Evolutionary conservation across 2,888 invertebrate species (phyloP).

Genomic region (Lypha dubia): DNA sequence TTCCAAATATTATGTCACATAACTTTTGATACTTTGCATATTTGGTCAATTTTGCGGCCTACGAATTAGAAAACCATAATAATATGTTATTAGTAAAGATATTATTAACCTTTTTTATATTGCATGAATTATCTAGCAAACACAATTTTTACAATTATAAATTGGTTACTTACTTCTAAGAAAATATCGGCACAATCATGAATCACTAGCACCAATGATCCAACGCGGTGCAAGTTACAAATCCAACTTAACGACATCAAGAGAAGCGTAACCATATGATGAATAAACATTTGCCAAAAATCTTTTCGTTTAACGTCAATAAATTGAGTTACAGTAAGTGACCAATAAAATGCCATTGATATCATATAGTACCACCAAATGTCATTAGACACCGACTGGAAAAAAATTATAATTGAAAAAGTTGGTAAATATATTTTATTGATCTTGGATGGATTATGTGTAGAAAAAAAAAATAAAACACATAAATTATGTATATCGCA

Average conservation of each 20-base stretch:
- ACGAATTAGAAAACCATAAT: slow-evolving; percentile 77
- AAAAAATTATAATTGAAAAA: slow-evolving; percentile 67
- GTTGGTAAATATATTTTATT: no score
- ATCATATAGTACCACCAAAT: slow-evolving; percentile 99
- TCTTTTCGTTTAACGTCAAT: slow-evolving; percentile 96
- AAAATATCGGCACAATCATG: slow-evolving; percentile 96
- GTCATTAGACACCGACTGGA: slow-evolving; percentile 90
- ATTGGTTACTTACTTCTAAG: slow-evolving; percentile 86
- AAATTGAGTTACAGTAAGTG: slow-evolving; percentile 95
- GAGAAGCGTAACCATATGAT: slow-evolving; percentile 96
- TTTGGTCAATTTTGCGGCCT: slow-evolving; percentile 97
- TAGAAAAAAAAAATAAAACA: no score
- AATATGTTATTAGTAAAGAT: neutral
- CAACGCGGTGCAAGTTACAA: slow-evolving; percentile 95
- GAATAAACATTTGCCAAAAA: slow-evolving; percentile 99
- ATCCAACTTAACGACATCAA: slow-evolving; percentile 97
- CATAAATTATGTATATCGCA: no score
- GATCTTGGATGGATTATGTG: no score
- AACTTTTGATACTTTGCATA: slow-evolving; percentile 94
- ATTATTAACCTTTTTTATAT: neutral
- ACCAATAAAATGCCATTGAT: slow-evolving; percentile 97
- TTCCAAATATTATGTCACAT: slow-evolving; percentile 93
- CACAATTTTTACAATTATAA: neutral
- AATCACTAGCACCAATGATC: slow-evolving; percentile 93
- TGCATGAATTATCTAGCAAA: neutral